Percentiles rank a stretch among this genome's conserved stretches.
These are phyloP conservation scores for Sphaeramia orbicularis DNA, from an alignment of 2,797 vertebrate species.

Conservation along the genomic window DNA sequence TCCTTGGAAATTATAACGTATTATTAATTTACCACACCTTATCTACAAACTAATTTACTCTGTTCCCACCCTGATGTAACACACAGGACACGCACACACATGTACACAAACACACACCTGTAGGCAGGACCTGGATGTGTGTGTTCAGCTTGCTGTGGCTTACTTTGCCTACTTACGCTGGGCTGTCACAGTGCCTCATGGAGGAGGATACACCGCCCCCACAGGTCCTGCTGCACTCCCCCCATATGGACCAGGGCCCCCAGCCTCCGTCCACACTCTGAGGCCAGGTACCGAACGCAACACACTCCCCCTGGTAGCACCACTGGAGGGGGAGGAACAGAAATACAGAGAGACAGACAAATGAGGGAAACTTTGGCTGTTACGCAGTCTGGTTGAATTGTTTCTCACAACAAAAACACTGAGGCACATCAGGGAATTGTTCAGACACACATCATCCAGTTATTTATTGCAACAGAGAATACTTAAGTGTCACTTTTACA, in stretches of 20 bases:
- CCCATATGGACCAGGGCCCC: constrained; percentile 98
- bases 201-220: constrained; percentile 98
- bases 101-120: constrained; percentile 71
- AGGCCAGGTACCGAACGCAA: constrained; percentile 95
- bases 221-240: constrained; percentile 98
- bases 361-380: not conserved
- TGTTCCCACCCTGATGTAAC: constrained; percentile 1
- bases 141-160: constrained; percentile 93
- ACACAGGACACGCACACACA: constrained; percentile 27
- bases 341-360: not conserved
- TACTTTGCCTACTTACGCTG: constrained; percentile 99
- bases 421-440: constrained; percentile 9
- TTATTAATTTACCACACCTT: not conserved
- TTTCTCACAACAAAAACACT: constrained; percentile 13
- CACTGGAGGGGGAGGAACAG: constrained; percentile 83
- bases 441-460: constrained; percentile 1
- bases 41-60: constrained; percentile 3
- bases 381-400: not conserved
- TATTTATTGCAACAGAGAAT: constrained; percentile 15
- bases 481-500: constrained; percentile 9
- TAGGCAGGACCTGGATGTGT: constrained; percentile 75
- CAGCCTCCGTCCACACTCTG: constrained; percentile 94
- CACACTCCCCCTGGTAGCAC: constrained; percentile 98
- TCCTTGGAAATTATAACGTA: not conserved
- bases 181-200: constrained; percentile 99